phyloP scores from a whole-genome alignment of 2,888 invertebrate species.

The Zygothrica quintamaculata region DNA sequence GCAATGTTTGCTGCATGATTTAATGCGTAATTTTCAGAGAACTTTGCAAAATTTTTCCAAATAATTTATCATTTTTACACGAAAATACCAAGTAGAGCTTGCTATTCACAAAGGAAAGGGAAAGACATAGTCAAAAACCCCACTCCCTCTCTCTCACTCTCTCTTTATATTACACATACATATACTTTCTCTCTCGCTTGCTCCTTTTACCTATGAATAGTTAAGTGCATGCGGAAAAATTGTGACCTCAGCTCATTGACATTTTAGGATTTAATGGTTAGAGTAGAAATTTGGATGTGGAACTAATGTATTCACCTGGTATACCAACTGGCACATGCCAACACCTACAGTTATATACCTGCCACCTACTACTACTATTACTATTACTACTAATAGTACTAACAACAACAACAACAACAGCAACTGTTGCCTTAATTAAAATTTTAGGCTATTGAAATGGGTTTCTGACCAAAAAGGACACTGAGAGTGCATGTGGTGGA shows the following conservation, averaged over 20 bases:
- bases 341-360: no score
- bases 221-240: slow-evolving; percentile 56
- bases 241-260: slow-evolving; percentile 76
- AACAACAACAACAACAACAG: no score
- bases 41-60: slow-evolving; percentile 74
- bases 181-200: no score
- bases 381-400: no score
- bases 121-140: no score
- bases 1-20: slow-evolving; percentile 69
- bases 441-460: slow-evolving; percentile 57
- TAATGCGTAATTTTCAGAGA: slow-evolving; percentile 78
- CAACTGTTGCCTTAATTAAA: slow-evolving; percentile 67
- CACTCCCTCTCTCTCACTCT: slow-evolving; percentile 34
- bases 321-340: slow-evolving; percentile 1
- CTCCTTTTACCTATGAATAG: no score
- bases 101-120: neutral
- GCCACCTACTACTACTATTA: no score
- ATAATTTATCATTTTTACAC: slow-evolving; percentile 76
- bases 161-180: no score
- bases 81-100: slow-evolving; percentile 29
- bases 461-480: slow-evolving; percentile 26
- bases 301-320: neutral
- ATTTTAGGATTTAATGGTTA: slow-evolving; percentile 58
- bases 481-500: no score
- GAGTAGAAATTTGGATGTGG: neutral